Conservation (phyloP, 1,140 invertebrate genomes). For the Augochlora pura region DNA sequence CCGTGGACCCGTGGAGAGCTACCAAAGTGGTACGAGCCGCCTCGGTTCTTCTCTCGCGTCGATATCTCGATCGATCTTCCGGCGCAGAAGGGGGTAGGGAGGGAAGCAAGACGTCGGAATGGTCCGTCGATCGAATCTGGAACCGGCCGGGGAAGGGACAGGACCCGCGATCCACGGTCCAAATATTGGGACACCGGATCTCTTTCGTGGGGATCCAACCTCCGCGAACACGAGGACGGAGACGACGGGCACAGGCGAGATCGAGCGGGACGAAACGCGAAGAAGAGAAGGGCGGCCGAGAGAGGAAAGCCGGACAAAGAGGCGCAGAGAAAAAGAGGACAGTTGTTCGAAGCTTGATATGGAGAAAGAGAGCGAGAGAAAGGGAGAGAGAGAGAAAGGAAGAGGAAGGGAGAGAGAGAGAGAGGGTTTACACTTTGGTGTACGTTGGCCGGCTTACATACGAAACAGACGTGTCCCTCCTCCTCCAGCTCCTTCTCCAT, state of each 20-base stretch:
- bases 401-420: not conserved
- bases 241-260: not conserved
- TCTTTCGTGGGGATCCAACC: constrained; percentile 43
- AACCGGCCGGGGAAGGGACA: constrained; percentile 40
- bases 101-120: constrained; percentile 17
- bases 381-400: not conserved
- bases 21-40: constrained; percentile 21
- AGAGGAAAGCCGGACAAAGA: not conserved
- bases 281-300: not conserved
- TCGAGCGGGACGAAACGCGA: constrained; percentile 14
- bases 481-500: too few species aligned
- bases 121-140: constrained; percentile 59
- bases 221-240: constrained; percentile 11
- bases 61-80: constrained; percentile 61
- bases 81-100: constrained; percentile 4
- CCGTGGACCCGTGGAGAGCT: not conserved
- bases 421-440: constrained; percentile 26
- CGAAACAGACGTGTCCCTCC: constrained; percentile 15
- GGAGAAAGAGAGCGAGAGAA: not conserved
- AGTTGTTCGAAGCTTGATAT: not conserved
- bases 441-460: constrained; percentile 24
- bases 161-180: constrained; percentile 67
- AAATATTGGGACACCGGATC: constrained; percentile 75
- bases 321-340: too few species aligned
- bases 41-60: constrained; percentile 33